Conservation (phyloP, 1,140 invertebrate species). For the Cyclina sinensis region DNA sequence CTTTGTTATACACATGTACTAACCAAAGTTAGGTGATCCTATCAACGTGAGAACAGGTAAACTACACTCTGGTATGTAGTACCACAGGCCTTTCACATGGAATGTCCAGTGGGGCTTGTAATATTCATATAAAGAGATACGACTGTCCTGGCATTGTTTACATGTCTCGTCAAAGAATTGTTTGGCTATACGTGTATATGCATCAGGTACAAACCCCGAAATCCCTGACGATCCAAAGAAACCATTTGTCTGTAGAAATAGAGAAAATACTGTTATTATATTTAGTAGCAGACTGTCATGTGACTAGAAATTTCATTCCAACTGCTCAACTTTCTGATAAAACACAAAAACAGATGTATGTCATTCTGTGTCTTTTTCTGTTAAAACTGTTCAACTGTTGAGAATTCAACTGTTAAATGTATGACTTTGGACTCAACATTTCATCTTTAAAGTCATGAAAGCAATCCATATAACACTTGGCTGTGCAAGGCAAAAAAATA, state of each 20-base stretch:
- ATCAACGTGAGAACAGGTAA: conserved; percentile 94
- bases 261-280: too few species aligned
- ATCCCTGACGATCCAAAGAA: conserved; percentile 95
- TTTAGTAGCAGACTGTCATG: too few species aligned
- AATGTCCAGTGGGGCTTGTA: conserved; percentile 96
- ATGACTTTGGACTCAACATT: too few species aligned
- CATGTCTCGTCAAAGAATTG: conserved; percentile 91
- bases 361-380: too few species aligned
- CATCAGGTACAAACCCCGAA: conserved; percentile 95
- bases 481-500: too few species aligned
- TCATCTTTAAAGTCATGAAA: too few species aligned
- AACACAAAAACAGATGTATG: too few species aligned
- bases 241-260: conserved; percentile 92
- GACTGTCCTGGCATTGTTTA: conserved; percentile 89
- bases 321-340: too few species aligned
- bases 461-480: too few species aligned
- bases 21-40: conserved; percentile 99
- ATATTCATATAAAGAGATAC: conserved; percentile 95
- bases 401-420: too few species aligned
- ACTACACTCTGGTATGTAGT: conserved; percentile 89
- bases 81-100: conserved; percentile 99
- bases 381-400: too few species aligned
- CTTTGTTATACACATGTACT: conserved; percentile 83
- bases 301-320: too few species aligned
- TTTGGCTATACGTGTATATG: conserved; percentile 95